These are phyloP conservation scores for Xanthorhoe spadicearia DNA, from an alignment of 2,888 invertebrate genomes.

Conservation along the genomic window DNA sequence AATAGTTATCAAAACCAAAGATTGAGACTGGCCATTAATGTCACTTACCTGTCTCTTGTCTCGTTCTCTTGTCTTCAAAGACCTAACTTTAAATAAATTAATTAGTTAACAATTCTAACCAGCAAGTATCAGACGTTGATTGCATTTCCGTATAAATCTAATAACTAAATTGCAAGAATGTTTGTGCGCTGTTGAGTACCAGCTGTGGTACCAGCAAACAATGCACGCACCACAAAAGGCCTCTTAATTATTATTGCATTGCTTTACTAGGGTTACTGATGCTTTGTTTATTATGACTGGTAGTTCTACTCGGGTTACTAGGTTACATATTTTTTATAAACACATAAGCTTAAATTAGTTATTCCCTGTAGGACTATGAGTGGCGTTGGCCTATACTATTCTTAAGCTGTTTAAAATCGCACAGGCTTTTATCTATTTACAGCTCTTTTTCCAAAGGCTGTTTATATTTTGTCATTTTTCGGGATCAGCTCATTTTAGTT, in stretches of 20 bases:
- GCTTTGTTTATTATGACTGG: neutral
- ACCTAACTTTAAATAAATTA: neutral
- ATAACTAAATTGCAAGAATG: constrained; percentile 10
- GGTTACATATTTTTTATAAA: neutral
- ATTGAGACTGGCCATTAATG: no score
- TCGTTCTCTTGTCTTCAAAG: neutral
- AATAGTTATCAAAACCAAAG: no score
- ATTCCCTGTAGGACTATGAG: no score
- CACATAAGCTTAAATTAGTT: neutral
- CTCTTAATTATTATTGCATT: neutral
- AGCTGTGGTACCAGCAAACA: neutral
- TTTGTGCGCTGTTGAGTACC: neutral
- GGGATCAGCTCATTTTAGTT: no score
- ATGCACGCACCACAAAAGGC: neutral
- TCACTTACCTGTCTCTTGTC: neutral
- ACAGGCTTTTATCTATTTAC: no score
- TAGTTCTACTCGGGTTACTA: neutral
- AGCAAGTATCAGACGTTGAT: neutral
- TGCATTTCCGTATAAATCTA: constrained; percentile 6
- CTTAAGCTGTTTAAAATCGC: no score
- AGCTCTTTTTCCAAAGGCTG: no score
- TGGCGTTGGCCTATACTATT: no score
- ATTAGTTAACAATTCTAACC: neutral
- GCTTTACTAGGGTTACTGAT: neutral
- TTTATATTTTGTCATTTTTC: no score